Evolutionary conservation across 2,797 vertebrate genomes (phyloP).

Genomic region (Pogoniulus pusillus): DNA sequence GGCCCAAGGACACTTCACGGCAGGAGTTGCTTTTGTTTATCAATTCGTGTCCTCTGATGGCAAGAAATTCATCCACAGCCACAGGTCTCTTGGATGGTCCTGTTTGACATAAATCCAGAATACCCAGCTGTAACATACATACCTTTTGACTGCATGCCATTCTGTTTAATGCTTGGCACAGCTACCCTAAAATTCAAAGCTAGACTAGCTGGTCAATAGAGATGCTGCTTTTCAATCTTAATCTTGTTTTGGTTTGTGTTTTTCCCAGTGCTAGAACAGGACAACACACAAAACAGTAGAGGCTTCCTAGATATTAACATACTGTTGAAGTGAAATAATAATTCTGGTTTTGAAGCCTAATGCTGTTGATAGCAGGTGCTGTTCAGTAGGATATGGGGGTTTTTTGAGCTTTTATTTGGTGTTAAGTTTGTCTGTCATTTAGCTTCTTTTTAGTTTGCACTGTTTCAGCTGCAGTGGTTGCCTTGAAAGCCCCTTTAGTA

Average conservation of each 20-base stretch:
- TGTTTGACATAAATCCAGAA: neutral
- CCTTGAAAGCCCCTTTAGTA: neutral
- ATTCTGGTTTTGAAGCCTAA: neutral
- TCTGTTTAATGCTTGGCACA: neutral
- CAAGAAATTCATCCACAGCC: too few species aligned
- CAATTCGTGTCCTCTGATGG: too few species aligned
- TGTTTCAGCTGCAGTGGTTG: neutral
- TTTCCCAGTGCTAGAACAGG: neutral
- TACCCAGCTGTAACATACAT: neutral
- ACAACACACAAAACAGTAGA: neutral
- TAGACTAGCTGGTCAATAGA: neutral
- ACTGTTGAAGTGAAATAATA: neutral
- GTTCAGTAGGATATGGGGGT: neutral
- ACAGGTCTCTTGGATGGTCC: constrained; percentile 11
- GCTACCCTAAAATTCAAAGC: neutral
- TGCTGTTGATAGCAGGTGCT: neutral
- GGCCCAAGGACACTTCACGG: too few species aligned
- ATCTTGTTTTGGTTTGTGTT: neutral
- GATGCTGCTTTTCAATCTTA: neutral
- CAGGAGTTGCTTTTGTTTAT: too few species aligned
- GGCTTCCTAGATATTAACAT: neutral
- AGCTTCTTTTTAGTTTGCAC: neutral
- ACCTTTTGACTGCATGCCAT: neutral
- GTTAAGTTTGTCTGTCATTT: neutral
- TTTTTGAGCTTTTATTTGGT: neutral